Conservation (phyloP, 1,140 invertebrate species). For the Papilio machaon region DNA sequence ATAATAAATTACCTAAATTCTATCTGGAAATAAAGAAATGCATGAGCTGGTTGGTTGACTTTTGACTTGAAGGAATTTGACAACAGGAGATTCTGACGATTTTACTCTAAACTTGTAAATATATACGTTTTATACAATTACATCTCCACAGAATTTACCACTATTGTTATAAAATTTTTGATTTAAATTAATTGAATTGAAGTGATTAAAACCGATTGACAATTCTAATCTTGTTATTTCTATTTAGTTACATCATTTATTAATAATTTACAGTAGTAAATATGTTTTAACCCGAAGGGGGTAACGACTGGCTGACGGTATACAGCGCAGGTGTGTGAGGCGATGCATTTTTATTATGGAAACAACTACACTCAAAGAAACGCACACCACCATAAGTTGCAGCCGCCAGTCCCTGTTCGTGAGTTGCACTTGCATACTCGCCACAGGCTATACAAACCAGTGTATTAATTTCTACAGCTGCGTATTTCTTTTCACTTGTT, state of each 20-base stretch:
- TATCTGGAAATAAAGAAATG: no score
- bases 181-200: not conserved
- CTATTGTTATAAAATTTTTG: not conserved
- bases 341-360: slow-evolving; percentile 48
- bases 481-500: not conserved
- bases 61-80: no score
- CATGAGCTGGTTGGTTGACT: no score
- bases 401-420: slow-evolving; percentile 57
- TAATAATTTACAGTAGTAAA: not conserved
- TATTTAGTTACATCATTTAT: not conserved
- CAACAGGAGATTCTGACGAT: no score
- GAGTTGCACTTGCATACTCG: slow-evolving; percentile 56
- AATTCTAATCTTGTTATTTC: not conserved
- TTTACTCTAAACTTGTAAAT: no score
- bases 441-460: slow-evolving; percentile 49
- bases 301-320: slow-evolving; percentile 56
- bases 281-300: slow-evolving; percentile 45
- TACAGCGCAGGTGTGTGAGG: slow-evolving; percentile 58
- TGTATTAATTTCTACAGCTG: slow-evolving; percentile 24
- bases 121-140: no score
- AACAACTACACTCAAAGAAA: slow-evolving; percentile 50
- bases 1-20: no score
- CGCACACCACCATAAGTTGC: slow-evolving; percentile 57
- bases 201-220: no score
- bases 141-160: no score